A percentile compares a stretch with the other conserved stretches of the same genome.
Conservation (phyloP, 2,888 invertebrate species). For the Polymixis flavicincta region DNA sequence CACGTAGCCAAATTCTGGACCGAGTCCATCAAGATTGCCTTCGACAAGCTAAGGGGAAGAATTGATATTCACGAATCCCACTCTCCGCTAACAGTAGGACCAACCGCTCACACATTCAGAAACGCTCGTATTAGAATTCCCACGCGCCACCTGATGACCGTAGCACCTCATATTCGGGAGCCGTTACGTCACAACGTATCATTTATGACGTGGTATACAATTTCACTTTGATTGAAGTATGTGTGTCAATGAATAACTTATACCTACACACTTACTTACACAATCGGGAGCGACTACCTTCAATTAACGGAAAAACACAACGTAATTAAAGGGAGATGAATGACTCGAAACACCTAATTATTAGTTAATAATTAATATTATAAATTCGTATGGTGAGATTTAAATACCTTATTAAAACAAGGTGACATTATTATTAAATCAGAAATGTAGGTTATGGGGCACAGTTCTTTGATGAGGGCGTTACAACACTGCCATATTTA, state of each 20-base stretch:
- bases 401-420: constrained; percentile 11
- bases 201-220: constrained; percentile 50
- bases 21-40: no score
- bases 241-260: constrained; percentile 46
- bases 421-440: constrained; percentile 6
- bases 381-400: constrained; percentile 7
- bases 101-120: constrained; percentile 45
- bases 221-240: constrained; percentile 66
- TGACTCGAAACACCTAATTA: constrained; percentile 7
- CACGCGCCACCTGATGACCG: constrained; percentile 56
- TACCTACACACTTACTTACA: constrained; percentile 14
- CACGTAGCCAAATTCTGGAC: no score
- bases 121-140: constrained; percentile 62
- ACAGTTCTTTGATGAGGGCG: constrained; percentile 12
- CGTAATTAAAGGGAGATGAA: constrained; percentile 37
- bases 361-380: constrained; percentile 20
- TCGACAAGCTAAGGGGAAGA: no score
- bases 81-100: constrained; percentile 47
- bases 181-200: constrained; percentile 51
- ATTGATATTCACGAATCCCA: neutral
- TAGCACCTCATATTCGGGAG: constrained; percentile 49
- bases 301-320: constrained; percentile 34
- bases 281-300: constrained; percentile 33
- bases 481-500: constrained; percentile 27
- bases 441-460: constrained; percentile 29